Conservation (phyloP, 1,140 invertebrate genomes). For the Theocolax elegans region DNA sequence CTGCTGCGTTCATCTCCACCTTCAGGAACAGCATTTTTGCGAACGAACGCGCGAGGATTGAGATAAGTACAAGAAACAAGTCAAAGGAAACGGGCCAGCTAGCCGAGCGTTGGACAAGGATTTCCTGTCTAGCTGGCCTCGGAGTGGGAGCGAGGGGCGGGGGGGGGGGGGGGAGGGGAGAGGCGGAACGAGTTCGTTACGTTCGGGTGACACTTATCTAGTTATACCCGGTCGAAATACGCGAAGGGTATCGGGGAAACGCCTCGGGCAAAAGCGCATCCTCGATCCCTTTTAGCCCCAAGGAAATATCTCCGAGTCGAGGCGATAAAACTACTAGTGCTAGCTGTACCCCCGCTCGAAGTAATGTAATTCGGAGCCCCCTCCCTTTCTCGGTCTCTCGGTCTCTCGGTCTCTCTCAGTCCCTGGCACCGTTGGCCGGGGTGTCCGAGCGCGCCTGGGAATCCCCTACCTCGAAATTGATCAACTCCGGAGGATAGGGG, state of each 20-base stretch:
- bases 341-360: constrained; percentile 7
- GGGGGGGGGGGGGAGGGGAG: too few relatives aligned
- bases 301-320: constrained; percentile 42
- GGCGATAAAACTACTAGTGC: constrained; percentile 49
- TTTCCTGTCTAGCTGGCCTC: too few relatives aligned
- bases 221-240: not conserved
- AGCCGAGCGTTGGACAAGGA: too few relatives aligned
- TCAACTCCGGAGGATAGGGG: constrained; percentile 44
- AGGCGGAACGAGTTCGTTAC: not conserved
- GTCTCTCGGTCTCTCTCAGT: not conserved
- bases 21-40: too few relatives aligned
- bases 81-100: too few relatives aligned
- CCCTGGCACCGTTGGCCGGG: not conserved
- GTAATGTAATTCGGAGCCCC: constrained; percentile 46
- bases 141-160: too few relatives aligned
- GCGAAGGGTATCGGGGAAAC: not conserved
- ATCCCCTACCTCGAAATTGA: constrained; percentile 46
- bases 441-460: constrained; percentile 35
- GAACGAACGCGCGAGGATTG: too few relatives aligned
- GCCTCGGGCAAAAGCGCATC: not conserved
- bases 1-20: too few relatives aligned
- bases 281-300: constrained; percentile 15
- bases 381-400: not conserved
- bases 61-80: too few relatives aligned
- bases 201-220: constrained; percentile 24